Evolutionary conservation across 1,140 invertebrate genomes (phyloP), one percentile per base, ranked within the genome.

Genomic region (Brachionus paranguensis): DNA sequence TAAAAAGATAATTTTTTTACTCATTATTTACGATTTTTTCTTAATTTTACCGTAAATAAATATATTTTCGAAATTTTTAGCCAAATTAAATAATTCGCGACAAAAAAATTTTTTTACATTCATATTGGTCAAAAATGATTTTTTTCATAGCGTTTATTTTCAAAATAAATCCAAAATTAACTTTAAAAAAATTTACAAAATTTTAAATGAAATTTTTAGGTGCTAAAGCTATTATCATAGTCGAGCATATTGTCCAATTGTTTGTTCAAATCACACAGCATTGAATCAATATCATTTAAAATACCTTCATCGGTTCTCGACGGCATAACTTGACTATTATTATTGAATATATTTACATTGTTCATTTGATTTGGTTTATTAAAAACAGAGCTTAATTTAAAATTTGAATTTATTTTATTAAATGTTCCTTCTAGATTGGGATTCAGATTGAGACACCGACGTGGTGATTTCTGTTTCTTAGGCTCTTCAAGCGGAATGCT

Each of bases 281-380:
- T 83, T 37, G 81, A 70, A 72, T 83, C 81, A 47, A 83, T 83
- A 55, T 83, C 81, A 41, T 81, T 81, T 11, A 81, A 68, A 76
- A 76, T 76, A 76, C 72, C 72, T 24, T 76, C 45, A 50, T 76
- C 72, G 47, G 20, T 53, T 29, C 27, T 76, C 10, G 29, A 50
- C 53, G 45, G 24, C 47, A 76, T 29, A 47, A 37, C 37, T 12
- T 76, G 41, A 14, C 27, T 76, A 12, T 43, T 37, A 72, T 20
- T 50, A 76, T 76, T 76, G 47, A 76, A 76, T 27, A 45, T 50
- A 27, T 43, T 72, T 43, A 72, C 68, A 72, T 47, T 41, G n/a
- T 41, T 41, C 11, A 72, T 43, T 17, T 72, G 33, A 43, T 43
- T 72, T 72, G 68, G 41, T n/a, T 43, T 47, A 50, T 76, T 76